Percentiles rank a stretch among this genome's conserved stretches.
Conservation (phyloP, 2,113 vertebrate genomes). For the Tangachromis dhanisi region DNA sequence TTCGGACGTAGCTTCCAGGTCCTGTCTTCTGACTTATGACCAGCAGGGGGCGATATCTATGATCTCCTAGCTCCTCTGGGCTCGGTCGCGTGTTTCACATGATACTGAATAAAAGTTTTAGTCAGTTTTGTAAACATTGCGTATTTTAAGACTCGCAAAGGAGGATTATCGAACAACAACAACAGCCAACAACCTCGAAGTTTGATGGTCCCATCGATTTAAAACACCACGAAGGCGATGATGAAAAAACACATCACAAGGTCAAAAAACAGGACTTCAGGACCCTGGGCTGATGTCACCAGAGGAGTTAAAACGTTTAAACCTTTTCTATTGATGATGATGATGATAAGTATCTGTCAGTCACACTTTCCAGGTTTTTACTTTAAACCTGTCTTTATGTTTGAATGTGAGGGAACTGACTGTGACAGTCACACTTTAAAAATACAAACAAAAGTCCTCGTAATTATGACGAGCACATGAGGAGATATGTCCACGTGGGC, state of each 20-base stretch:
- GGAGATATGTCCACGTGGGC: rapidly evolving
- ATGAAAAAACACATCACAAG: not conserved
- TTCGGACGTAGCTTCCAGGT: rapidly evolving
- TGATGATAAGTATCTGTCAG: rapidly evolving
- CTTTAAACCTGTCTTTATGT: rapidly evolving
- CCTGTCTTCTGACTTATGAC: not conserved
- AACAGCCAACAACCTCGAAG: not conserved
- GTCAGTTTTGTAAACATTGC: not conserved
- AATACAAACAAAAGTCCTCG: not conserved
- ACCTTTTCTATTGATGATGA: not conserved
- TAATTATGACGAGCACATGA: rapidly evolving
- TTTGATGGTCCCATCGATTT: not conserved
- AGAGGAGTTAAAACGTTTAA: not conserved
- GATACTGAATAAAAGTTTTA: not conserved
- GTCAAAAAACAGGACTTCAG: not conserved
- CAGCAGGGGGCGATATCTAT: not conserved
- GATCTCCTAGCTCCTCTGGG: not conserved
- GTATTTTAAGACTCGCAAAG: not conserved
- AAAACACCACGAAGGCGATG: not conserved
- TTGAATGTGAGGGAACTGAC: not conserved
- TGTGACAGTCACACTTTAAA: not conserved
- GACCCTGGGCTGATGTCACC: rapidly evolving
- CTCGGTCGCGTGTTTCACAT: rapidly evolving
- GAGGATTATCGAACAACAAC: not conserved
- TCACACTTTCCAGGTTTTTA: not conserved